phyloP scores from a whole-genome alignment of 2,113 vertebrate species.

The Eolophus roseicapilla region DNA sequence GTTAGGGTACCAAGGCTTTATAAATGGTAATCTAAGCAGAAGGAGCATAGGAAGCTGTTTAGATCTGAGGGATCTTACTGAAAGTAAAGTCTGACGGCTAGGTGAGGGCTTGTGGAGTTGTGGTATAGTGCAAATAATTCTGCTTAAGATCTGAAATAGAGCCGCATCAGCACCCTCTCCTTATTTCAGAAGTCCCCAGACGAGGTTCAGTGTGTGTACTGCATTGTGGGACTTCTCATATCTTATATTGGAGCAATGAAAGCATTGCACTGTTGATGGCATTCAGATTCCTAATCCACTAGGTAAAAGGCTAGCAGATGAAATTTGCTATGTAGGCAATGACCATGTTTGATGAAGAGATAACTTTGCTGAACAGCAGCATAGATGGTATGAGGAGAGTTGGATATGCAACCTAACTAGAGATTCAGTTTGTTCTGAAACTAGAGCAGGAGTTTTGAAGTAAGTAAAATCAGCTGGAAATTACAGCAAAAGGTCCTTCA shows the following conservation, averaged over 20 bases:
- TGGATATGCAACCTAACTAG: not conserved
- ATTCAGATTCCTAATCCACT: not conserved
- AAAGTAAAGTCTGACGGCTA: not conserved
- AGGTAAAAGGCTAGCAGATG: not conserved
- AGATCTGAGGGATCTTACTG: not conserved
- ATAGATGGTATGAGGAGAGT: not conserved
- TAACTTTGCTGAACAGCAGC: not conserved
- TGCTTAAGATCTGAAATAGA: not conserved
- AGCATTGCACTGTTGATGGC: not conserved
- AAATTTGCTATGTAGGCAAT: not conserved
- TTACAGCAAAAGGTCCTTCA: fast-evolving
- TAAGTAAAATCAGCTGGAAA: not conserved
- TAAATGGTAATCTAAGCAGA: not conserved
- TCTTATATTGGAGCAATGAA: not conserved
- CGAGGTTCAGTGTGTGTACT: not conserved
- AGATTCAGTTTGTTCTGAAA: not conserved
- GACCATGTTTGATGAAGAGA: not conserved
- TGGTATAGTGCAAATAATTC: not conserved
- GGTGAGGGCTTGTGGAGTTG: not conserved
- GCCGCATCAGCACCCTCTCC: not conserved
- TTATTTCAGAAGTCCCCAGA: not conserved
- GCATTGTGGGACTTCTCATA: not conserved
- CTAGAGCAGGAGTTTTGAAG: not conserved
- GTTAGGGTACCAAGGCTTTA: not conserved
- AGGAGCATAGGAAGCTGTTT: not conserved